These are phyloP conservation scores for Andricus grossulariae DNA, from an alignment of 1,140 invertebrate genomes.

Conservation along the genomic window DNA sequence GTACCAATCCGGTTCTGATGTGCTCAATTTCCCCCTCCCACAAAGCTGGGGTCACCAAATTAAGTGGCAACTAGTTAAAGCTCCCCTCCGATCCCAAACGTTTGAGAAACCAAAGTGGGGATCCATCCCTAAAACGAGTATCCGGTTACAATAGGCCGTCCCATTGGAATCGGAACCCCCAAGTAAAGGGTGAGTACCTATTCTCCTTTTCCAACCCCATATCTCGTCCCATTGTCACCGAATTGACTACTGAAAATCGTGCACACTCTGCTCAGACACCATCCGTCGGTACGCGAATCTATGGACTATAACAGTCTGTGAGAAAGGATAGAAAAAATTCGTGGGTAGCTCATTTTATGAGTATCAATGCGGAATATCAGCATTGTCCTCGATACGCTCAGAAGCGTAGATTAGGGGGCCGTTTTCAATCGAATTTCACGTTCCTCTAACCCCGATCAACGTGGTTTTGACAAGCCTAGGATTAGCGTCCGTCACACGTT, in stretches of 20 bases:
- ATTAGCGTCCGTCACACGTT: conserved; percentile 57
- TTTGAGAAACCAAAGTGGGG: conserved; percentile 61
- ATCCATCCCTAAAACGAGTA: conserved; percentile 58
- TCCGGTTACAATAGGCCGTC: conserved; percentile 69
- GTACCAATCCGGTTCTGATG: conserved; percentile 49
- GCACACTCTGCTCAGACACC: conserved; percentile 52
- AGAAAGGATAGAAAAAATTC: conserved; percentile 52
- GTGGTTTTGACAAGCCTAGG: conserved; percentile 69
- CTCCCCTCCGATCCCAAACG: conserved; percentile 48
- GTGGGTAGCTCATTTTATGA: conserved; percentile 59
- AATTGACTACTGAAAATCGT: conserved; percentile 67
- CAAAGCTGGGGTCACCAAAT: conserved; percentile 65
- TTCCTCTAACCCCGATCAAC: conserved; percentile 56
- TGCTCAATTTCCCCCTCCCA: conserved; percentile 50
- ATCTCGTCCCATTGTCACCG: conserved; percentile 64
- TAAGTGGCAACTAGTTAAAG: conserved; percentile 73
- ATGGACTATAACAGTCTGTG: conserved; percentile 37
- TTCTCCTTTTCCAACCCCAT: conserved; percentile 51
- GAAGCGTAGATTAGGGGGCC: conserved; percentile 50
- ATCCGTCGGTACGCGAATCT: conserved; percentile 44
- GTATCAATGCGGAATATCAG: conserved; percentile 69
- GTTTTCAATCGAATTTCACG: conserved; percentile 47
- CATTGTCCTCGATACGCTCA: conserved; percentile 61
- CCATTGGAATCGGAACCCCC: conserved; percentile 59
- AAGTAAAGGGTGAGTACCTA: conserved; percentile 53